phyloP scores from a whole-genome alignment of 2,797 vertebrate species.

The Parauchenoglanis ngamensis region DNA sequence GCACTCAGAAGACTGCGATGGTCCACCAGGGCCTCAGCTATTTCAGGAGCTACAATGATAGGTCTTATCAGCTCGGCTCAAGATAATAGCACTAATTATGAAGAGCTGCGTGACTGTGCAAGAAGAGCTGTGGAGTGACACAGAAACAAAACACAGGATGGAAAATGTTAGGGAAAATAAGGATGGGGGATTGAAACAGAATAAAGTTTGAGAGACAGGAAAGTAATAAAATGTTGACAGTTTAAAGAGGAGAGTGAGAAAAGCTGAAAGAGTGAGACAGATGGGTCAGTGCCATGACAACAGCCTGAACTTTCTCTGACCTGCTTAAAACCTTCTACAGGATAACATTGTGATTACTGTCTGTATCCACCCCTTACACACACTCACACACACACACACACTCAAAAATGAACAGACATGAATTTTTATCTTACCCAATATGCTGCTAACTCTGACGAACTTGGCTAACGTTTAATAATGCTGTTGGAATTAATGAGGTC shows the following conservation, averaged over 20 bases:
- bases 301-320: conserved; percentile 38
- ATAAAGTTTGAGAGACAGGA: background rate
- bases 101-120: conserved; percentile 16
- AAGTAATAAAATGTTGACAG: background rate
- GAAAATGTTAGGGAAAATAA: background rate
- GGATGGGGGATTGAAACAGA: background rate
- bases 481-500: background rate
- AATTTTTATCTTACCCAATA: background rate
- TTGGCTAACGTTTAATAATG: background rate
- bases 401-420: background rate
- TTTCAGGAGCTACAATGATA: conserved; percentile 52
- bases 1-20: background rate
- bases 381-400: background rate
- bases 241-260: background rate
- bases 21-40: conserved; percentile 38
- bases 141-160: background rate
- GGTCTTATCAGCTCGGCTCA: conserved; percentile 44
- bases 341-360: background rate
- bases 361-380: background rate
- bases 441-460: background rate
- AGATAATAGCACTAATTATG: conserved; percentile 49
- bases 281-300: background rate
- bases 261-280: conserved; percentile 29
- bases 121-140: conserved; percentile 10
- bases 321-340: background rate